Percentiles rank a stretch among this genome's conserved stretches.
These are phyloP conservation scores for Drosophila teissieri DNA, from an alignment of 1,140 invertebrate species.

Conservation along the genomic window DNA sequence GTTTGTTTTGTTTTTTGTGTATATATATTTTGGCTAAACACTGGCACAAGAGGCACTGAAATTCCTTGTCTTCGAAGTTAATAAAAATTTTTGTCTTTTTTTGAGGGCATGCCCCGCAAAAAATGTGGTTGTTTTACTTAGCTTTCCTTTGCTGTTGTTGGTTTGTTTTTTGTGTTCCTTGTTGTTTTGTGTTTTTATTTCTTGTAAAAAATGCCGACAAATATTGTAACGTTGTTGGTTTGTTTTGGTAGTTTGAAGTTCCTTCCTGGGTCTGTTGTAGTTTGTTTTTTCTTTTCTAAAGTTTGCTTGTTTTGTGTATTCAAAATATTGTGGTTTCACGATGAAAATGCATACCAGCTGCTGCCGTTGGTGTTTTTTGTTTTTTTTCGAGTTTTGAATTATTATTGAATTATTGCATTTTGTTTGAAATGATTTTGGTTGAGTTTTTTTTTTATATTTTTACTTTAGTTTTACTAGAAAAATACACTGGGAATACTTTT, in stretches of 20 bases:
- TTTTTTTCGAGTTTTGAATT: slow-evolving; percentile 57
- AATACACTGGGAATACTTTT: slow-evolving; percentile 74
- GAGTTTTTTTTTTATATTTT: slow-evolving; percentile 45
- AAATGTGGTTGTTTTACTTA: slow-evolving; percentile 58
- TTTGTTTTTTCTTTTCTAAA: slow-evolving; percentile 21
- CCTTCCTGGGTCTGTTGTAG: slow-evolving; percentile 41
- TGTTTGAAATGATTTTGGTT: slow-evolving; percentile 28
- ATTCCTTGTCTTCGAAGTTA: slow-evolving; percentile 83
- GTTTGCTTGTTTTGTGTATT: slow-evolving; percentile 37
- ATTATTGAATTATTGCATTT: slow-evolving; percentile 59
- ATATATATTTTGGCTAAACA: slow-evolving; percentile 83
- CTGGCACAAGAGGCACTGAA: slow-evolving; percentile 83
- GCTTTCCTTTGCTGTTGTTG: slow-evolving; percentile 31
- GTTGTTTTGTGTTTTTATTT: slow-evolving; percentile 43
- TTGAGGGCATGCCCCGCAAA: slow-evolving; percentile 42
- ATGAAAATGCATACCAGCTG: slow-evolving; percentile 77
- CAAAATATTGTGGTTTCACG: slow-evolving; percentile 49
- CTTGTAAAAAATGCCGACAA: slow-evolving; percentile 74
- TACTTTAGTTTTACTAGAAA: slow-evolving; percentile 78
- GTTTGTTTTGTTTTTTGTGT: slow-evolving; percentile 63
- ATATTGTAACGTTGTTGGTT: slow-evolving; percentile 66
- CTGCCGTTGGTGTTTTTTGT: slow-evolving; percentile 55
- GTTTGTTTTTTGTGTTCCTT: slow-evolving; percentile 45
- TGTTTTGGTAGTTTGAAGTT: slow-evolving; percentile 53
- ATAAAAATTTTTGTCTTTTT: slow-evolving; percentile 61